Conservation (phyloP, 2,888 invertebrate species). For the Drosophila diplacantha region DNA sequence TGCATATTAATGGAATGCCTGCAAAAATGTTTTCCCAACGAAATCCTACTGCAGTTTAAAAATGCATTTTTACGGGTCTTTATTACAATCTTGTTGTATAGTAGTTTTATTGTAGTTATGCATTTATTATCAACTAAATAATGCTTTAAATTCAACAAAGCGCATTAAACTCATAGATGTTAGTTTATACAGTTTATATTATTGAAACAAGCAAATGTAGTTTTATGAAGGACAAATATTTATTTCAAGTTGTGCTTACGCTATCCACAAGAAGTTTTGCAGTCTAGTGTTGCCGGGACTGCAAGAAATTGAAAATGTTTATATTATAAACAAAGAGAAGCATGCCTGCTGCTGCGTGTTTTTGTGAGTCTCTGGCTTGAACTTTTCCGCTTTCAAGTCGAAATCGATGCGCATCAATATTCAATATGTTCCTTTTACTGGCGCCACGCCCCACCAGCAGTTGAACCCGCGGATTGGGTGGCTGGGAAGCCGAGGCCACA, state of each 20-base stretch:
- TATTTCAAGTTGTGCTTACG: neutral
- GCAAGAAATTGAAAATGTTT: slow-evolving; percentile 65
- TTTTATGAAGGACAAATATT: neutral
- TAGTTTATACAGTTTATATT: neutral
- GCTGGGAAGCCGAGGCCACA: slow-evolving; percentile 16
- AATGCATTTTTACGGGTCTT: neutral
- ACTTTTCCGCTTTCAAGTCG: slow-evolving; percentile 66
- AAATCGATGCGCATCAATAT: slow-evolving; percentile 72
- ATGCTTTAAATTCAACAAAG: neutral
- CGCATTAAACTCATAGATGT: too few species aligned
- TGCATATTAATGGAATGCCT: neutral
- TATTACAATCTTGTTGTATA: neutral
- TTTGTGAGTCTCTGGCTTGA: slow-evolving; percentile 39
- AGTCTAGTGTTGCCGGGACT: slow-evolving; percentile 47
- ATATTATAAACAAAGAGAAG: slow-evolving; percentile 66
- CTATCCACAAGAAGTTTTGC: slow-evolving; percentile 16
- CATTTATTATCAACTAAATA: neutral
- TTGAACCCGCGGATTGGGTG: slow-evolving; percentile 5
- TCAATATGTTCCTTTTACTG: slow-evolving; percentile 69
- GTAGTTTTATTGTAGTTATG: neutral
- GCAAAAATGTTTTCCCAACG: neutral
- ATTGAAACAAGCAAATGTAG: neutral
- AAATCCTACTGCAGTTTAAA: neutral
- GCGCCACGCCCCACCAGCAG: slow-evolving; percentile 38
- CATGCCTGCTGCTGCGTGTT: slow-evolving; percentile 18